Conservation (phyloP, 2,888 invertebrate species). For the Apamea monoglypha region DNA sequence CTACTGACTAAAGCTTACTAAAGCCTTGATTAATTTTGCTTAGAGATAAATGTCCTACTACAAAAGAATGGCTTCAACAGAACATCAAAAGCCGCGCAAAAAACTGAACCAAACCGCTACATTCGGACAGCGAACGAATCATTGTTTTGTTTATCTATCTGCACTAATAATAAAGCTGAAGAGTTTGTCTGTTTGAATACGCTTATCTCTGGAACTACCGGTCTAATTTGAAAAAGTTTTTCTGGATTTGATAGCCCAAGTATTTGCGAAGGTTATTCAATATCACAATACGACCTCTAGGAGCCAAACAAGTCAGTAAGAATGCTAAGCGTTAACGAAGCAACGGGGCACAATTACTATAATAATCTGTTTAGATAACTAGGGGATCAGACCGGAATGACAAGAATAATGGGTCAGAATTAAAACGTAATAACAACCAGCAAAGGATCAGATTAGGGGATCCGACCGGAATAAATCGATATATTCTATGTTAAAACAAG, state of each 20-base stretch:
- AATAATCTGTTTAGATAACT: too few relatives aligned
- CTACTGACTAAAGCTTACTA: background rate
- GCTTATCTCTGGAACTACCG: background rate
- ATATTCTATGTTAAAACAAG: too few relatives aligned
- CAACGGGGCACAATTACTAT: too few relatives aligned
- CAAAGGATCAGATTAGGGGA: too few relatives aligned
- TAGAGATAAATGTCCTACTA: slow-evolving; percentile 10
- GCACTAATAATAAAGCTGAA: background rate
- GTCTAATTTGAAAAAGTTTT: background rate
- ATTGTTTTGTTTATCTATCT: slow-evolving; percentile 19
- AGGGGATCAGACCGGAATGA: too few relatives aligned
- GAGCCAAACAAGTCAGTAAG: too few relatives aligned
- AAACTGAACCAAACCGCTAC: background rate
- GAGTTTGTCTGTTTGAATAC: background rate
- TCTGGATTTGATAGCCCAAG: background rate
- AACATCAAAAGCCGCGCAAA: background rate
- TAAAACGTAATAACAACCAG: too few relatives aligned
- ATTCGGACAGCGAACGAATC: background rate
- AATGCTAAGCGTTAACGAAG: too few relatives aligned
- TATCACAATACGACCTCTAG: too few relatives aligned
- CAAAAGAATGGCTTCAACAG: background rate
- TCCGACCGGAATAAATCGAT: too few relatives aligned
- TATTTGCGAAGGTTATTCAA: background rate
- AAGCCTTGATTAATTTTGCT: slow-evolving; percentile 18
- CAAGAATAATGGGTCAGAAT: too few relatives aligned